Evolutionary conservation across 2,797 vertebrate genomes (phyloP).

Genomic region (Thunnus albacares): DNA sequence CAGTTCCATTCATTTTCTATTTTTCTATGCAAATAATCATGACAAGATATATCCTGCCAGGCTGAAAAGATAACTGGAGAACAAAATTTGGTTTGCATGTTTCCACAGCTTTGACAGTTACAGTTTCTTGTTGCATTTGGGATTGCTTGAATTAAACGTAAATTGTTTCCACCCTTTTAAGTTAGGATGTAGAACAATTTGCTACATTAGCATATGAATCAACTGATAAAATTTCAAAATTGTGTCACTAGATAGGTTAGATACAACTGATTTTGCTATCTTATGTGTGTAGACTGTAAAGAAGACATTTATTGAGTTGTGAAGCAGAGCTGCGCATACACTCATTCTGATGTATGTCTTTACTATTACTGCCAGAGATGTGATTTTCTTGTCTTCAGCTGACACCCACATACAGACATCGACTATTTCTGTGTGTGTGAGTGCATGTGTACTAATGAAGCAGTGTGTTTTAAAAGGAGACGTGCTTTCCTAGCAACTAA

Average conservation of each 20-base stretch:
- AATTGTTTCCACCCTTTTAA: constrained; percentile 30
- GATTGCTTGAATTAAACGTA: constrained; percentile 21
- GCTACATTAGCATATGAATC: constrained; percentile 32
- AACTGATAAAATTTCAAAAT: constrained; percentile 22
- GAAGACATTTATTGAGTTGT: constrained; percentile 15
- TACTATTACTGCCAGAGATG: constrained; percentile 42
- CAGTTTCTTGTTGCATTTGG: constrained; percentile 17
- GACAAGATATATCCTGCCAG: not conserved
- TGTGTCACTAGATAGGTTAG: constrained; percentile 16
- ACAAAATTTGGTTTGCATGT: constrained; percentile 15
- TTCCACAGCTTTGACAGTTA: not conserved
- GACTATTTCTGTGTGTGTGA: constrained; percentile 11
- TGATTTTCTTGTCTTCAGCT: constrained; percentile 60
- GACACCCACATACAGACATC: constrained; percentile 30
- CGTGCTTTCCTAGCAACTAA: constrained; percentile 63
- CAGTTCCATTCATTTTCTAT: not conserved
- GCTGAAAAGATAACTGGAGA: not conserved
- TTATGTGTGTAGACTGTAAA: constrained; percentile 26
- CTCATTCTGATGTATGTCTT: constrained; percentile 37
- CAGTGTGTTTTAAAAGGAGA: constrained; percentile 58
- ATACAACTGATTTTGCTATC: constrained; percentile 22
- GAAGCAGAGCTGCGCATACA: constrained; percentile 20
- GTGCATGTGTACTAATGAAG: constrained; percentile 62
- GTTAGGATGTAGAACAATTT: constrained; percentile 24
- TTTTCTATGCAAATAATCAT: constrained; percentile 21